A percentile compares a stretch with the other conserved stretches of the same genome.
Evolutionary conservation across 2,113 vertebrate genomes (phyloP).

Genomic region (Harpagus bidentatus): DNA sequence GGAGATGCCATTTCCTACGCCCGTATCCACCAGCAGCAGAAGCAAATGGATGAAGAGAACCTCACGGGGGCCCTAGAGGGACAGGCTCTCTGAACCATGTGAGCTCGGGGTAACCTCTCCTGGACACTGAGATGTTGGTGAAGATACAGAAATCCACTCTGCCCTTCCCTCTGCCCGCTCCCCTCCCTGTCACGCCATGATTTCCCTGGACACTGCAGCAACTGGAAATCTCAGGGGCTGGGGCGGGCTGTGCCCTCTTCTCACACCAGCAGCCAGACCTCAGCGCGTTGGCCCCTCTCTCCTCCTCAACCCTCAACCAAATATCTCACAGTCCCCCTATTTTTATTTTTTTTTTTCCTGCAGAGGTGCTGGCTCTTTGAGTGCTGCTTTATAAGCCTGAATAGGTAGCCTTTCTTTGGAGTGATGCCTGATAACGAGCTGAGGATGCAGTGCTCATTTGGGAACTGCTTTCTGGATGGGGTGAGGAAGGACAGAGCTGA

Average conservation of each 20-base stretch:
- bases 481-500: background rate
- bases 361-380: background rate
- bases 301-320: background rate
- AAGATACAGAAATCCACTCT: background rate
- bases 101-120: fast-evolving
- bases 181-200: background rate
- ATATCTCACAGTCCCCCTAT: background rate
- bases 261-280: constrained; percentile 29
- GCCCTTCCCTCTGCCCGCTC: background rate
- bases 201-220: background rate
- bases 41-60: constrained; percentile 86
- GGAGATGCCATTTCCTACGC: constrained; percentile 91
- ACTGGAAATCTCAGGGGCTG: constrained; percentile 36
- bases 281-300: background rate
- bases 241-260: background rate
- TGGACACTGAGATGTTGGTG: background rate
- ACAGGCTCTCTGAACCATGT: constrained; percentile 67
- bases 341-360: background rate
- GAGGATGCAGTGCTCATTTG: background rate
- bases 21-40: constrained; percentile 90
- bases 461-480: background rate
- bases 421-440: background rate
- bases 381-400: background rate
- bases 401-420: background rate
- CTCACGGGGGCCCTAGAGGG: constrained; percentile 72